Evolutionary conservation across 2,797 vertebrate genomes (phyloP), one percentile per base, ranked within the genome.

Genomic region (Decapterus maruadsi): DNA sequence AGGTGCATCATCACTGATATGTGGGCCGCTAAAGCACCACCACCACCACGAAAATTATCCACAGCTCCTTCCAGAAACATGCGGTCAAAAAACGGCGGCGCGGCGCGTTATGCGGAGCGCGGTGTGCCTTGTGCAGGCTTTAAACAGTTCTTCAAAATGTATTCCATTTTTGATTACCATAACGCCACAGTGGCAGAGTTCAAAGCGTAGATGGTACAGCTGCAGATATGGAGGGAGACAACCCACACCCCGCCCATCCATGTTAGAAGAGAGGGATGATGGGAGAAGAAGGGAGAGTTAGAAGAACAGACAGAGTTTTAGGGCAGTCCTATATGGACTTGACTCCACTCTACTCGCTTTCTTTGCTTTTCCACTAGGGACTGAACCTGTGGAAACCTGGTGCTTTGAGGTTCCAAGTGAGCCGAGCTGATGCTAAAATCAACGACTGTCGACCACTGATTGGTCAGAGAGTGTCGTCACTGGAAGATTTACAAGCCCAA

Each of bases 1-100:
- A 94, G 93, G 92, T 93, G 93, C 89, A 89, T 90, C 92, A 89
- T 90, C 90, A 75, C 71, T 75, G 80, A 76, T 77, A 87, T 81
- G 80, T 72, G 68, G 72, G 59, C 78, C 71, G 66, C 69, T 82
- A 81, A 81, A 26, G 74, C 48, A 38, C 69, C n/a, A n/a, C n/a
- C n/a, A n/a, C 1, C 26, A 48, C 81, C 50, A 55, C 71, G 72
- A 67, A 68, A 91, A 87, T 42, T 67, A 84, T 84, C 78, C 61
- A 56, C 38, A 40, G 57, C 78, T 86, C 77, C 80, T 82, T 83
- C 75, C 75, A 84, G 72, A 84, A 83, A 85, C 78, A 82, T 2
- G 0, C 64, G 86, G 85, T 90, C 87, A 90, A 69, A 90, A 69
- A 84, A 80, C 53, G 6, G 6, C 4, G 4, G 4, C 6, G 31